These are phyloP conservation scores for Tipula unca DNA, from an alignment of 2,888 invertebrate genomes.

Conservation along the genomic window DNA sequence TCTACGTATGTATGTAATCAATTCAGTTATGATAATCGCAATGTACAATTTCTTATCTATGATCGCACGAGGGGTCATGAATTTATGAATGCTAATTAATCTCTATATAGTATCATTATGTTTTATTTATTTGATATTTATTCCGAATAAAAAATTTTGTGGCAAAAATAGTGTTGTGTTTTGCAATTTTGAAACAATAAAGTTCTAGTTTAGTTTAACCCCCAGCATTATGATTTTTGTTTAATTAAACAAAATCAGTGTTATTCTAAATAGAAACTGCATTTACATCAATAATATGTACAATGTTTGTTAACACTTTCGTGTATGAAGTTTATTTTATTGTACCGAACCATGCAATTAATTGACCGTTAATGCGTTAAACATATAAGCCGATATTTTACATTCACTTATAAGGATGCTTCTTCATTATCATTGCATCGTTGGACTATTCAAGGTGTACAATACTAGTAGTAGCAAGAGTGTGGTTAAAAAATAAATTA, in stretches of 20 bases:
- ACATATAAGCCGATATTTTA: neutral
- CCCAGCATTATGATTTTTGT: neutral
- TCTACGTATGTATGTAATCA: neutral
- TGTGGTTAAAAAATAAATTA: neutral
- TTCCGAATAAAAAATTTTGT: neutral
- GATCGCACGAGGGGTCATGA: neutral
- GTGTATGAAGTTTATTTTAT: neutral
- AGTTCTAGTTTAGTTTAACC: neutral
- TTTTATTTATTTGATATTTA: neutral
- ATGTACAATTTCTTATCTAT: neutral
- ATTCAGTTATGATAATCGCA: neutral
- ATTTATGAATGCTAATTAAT: neutral
- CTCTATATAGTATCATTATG: neutral
- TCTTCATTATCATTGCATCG: neutral
- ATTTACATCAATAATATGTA: neutral
- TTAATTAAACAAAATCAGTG: neutral
- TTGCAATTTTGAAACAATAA: neutral
- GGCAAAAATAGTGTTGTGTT: neutral
- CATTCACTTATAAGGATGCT: neutral
- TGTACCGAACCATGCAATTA: neutral
- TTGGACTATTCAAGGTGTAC: neutral
- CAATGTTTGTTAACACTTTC: neutral
- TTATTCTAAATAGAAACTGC: neutral
- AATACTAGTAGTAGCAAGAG: neutral
- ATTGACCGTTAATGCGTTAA: neutral